A percentile compares a stretch with the other conserved stretches of the same genome.
Conservation (phyloP, 2,888 invertebrate species). For the Helleia helle region DNA sequence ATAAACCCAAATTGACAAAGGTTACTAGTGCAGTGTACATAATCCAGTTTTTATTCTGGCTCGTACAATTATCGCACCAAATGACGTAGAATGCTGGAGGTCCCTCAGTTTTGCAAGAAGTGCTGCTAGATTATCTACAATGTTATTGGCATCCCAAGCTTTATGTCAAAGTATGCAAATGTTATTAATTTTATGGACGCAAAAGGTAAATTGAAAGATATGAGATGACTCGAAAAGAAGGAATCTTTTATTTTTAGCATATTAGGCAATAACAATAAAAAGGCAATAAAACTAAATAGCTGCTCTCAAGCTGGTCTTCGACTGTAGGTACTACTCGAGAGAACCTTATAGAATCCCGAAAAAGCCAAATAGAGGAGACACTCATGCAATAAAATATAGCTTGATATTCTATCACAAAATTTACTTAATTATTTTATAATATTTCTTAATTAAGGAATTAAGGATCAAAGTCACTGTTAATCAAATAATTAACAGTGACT, state of each 20-base stretch:
- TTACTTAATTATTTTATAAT: no score
- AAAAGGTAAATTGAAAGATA: constrained; percentile 19
- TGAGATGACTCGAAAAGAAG: constrained; percentile 17
- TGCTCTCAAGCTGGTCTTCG: no score
- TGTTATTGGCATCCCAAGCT: constrained; percentile 20
- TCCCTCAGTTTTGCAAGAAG: constrained; percentile 14
- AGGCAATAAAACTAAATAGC: no score
- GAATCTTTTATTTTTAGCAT: constrained; percentile 16
- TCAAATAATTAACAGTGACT: no score
- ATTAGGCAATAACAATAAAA: constrained; percentile 13
- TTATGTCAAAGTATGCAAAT: constrained; percentile 19
- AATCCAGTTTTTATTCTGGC: constrained; percentile 16
- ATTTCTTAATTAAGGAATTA: no score
- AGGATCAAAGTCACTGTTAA: no score
- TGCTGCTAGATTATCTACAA: constrained; percentile 15
- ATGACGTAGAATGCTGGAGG: neutral
- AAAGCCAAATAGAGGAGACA: no score
- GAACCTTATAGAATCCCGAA: no score
- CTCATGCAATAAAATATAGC: no score
- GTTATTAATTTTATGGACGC: constrained; percentile 15
- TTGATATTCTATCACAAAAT: no score
- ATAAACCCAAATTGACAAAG: constrained; percentile 8
- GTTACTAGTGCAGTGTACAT: constrained; percentile 14
- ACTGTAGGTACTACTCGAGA: no score
- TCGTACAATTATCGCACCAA: constrained; percentile 14